Evolutionary conservation across 2,888 invertebrate genomes (phyloP), one percentile per base, ranked within the genome.

Genomic region (Pilophorus perplexus): DNA sequence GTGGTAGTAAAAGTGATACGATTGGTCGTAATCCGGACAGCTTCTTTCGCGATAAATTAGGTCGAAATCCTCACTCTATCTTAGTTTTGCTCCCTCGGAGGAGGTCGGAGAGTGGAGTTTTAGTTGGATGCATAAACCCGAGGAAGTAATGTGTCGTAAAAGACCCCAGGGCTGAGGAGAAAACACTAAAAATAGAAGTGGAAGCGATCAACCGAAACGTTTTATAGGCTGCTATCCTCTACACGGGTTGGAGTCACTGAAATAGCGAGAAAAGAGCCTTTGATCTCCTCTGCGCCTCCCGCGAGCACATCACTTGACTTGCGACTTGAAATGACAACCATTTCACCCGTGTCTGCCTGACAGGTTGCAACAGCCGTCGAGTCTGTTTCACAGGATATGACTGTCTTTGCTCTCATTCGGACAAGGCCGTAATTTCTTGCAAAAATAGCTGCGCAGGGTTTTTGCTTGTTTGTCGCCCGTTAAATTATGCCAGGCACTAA

Each of bases 171-270:
- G 27, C 40, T n/a, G 42, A 42, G 42, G 18, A 42, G 59, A 59
- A 59, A 59, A 59, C 59, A 59, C 59, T 59, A 59, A 59, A 59
- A 59, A 59, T 59, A 59, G 59, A 59, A 59, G 59, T 59, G 42
- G 59, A 40, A 42, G 59, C 48, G 64, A 64, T 64, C 50, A 48
- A 64, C 50, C 64, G 48, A 50, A 64, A 64, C 64, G 64, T 64
- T 64, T 64, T 64, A 64, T 64, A 64, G 48, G 33, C 64, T 23
- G n/a, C 38, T 40, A 38, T 64, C 37, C 64, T 25, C 20, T 20
- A n/a, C 38, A 22, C 38, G 48, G 44, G 48, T 28, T 60, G n/a
- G 37, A 22, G 62, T 23, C 25, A 64, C 64, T 48, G 48, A 64
- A 64, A 64, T 64, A 64, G 64, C 64, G 38, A 28, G 18, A 62